Percentiles rank a stretch among this genome's conserved stretches.
Conservation (phyloP, 1,140 invertebrate genomes). For the Platyscapa corneri region DNA sequence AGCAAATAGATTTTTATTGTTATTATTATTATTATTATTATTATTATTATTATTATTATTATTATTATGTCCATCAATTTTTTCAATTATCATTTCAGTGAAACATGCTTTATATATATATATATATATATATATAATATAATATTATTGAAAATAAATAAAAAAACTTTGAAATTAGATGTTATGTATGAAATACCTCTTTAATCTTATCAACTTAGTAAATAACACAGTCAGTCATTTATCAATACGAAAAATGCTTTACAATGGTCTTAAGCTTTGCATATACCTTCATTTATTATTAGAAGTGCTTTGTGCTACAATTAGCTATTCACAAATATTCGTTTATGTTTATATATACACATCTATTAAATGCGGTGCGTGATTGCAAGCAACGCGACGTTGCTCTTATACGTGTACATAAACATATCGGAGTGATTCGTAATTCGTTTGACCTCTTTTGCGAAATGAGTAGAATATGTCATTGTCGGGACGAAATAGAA, state of each 20-base stretch:
- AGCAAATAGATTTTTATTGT: no score
- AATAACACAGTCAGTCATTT: not conserved
- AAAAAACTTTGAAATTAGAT: no score
- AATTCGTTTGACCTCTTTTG: conserved; percentile 27
- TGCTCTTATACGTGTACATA: not conserved
- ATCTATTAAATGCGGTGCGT: not conserved
- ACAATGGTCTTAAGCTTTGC: not conserved
- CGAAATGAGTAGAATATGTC: conserved; percentile 4
- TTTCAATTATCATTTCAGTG: no score
- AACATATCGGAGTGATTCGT: not conserved
- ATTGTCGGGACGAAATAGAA: not conserved
- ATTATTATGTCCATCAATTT: no score
- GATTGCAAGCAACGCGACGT: not conserved
- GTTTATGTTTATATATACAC: not conserved
- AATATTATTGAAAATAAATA: no score
- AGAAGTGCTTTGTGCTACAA: not conserved
- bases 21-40: no score
- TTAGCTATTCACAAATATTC: not conserved
- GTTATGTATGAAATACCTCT: no score
- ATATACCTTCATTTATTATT: not conserved
- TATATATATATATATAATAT: no score
- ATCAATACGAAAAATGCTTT: not conserved
- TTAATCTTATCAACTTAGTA: not conserved
- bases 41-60: no score
- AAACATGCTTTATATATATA: no score